A percentile compares a stretch with the other conserved stretches of the same genome.
Conservation (phyloP, 1,140 invertebrate species). For the Aphidius gifuensis region DNA sequence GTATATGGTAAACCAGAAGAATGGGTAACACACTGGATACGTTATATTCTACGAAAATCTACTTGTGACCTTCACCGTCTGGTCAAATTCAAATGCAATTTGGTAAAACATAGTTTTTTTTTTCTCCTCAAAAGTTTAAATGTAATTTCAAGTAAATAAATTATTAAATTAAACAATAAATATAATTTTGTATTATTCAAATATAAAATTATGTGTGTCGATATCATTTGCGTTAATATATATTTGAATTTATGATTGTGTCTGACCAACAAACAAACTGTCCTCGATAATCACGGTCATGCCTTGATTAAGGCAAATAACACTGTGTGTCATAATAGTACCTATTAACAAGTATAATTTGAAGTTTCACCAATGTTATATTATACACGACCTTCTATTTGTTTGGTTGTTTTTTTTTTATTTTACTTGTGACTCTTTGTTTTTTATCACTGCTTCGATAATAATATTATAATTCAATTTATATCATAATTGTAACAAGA, state of each 20-base stretch:
- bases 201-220: background rate
- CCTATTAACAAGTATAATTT: conserved; percentile 11
- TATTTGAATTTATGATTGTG: too few species aligned
- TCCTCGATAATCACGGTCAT: too few species aligned
- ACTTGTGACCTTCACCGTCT: conserved; percentile 21
- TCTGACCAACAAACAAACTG: too few species aligned
- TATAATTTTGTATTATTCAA: conserved; percentile 4
- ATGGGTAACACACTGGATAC: conserved; percentile 5
- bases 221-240: too few species aligned
- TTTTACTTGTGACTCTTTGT: too few species aligned
- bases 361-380: background rate
- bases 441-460: background rate
- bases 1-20: conserved; percentile 8
- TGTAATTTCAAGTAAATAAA: too few species aligned
- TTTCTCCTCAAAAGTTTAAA: too few species aligned
- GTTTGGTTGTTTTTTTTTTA: background rate
- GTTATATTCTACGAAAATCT: conserved; percentile 17
- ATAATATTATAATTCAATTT: background rate
- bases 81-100: conserved; percentile 18
- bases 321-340: background rate
- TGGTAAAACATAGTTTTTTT: conserved; percentile 4
- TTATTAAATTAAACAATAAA: too few species aligned
- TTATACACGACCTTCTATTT: background rate
- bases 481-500: background rate
- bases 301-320: too few species aligned